Base-by-base conservation (phyloP, 2,797 vertebrate genomes). In the Gymnocypris eckloni region DNA sequence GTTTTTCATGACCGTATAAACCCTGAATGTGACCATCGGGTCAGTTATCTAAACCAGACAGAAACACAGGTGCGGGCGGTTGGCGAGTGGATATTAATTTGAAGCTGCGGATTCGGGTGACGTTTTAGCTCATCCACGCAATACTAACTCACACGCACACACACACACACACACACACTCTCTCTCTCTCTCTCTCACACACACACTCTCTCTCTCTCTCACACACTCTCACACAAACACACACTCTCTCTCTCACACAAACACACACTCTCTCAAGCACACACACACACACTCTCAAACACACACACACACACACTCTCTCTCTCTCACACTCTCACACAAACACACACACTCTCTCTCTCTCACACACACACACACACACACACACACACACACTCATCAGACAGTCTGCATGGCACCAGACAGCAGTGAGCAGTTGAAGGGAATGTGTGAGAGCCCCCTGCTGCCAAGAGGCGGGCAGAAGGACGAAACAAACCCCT, bases 361-460 rank as follows among this genome's bases (percentile, higher is more conserved):
- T 28, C 25, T 69, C 66, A 33, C 45, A 48, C 71, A 48, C 86
- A 84, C 79, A 52, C 77, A 85, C 72, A 90, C 76, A 64, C 72
- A 22, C 73, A 50, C 72, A 81, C 28, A 50, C 86, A 83, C 78
- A 76, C 28, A 75, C 45, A 50, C 54, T 2, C 59, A 25, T 9
- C 64, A 67, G 93, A 94, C 93, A 96, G 95, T 93, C 95, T 95
- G 93, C 93, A 94, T 95, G 95, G 95, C 95, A 95, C 95, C 95
- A 96, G 95, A 93, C 93, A 92, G 91, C 91, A 91, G 92, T 85
- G 90, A 92, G 85, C 82, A 84, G 94, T 91, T 90, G 93, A 94
- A 93, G 92, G 92, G 94, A 93, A 95, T 95, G 94, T 95, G 93
- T 94, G 92, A 94, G 94, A 94, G 94, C 94, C 95, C 94, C 95